A percentile compares a stretch with the other conserved stretches of the same genome.
phyloP scores from a whole-genome alignment of 2,888 invertebrate species.

The Silvanus unidentatus region DNA sequence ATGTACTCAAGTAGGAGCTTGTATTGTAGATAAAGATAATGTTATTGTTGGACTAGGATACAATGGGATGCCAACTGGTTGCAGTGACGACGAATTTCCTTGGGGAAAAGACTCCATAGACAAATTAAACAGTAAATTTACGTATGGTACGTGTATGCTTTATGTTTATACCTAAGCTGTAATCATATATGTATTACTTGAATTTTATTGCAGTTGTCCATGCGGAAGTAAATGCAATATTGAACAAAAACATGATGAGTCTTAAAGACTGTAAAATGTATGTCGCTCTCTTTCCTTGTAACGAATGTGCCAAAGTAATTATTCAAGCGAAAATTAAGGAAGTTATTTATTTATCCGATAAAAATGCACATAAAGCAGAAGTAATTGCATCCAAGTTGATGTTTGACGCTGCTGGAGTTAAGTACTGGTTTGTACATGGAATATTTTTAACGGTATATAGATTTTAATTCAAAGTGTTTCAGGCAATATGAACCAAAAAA shows the following conservation, averaged over 20 bases:
- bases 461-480: slow-evolving; percentile 29
- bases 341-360: slow-evolving; percentile 77
- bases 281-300: slow-evolving; percentile 90
- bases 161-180: neutral
- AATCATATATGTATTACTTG: neutral
- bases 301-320: slow-evolving; percentile 95
- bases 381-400: slow-evolving; percentile 75
- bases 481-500: slow-evolving; percentile 61
- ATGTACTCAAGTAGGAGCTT: slow-evolving; percentile 87
- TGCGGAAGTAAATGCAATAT: slow-evolving; percentile 94
- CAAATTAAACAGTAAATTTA: slow-evolving; percentile 68
- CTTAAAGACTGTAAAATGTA: slow-evolving; percentile 78
- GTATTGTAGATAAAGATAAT: slow-evolving; percentile 81
- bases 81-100: slow-evolving; percentile 81
- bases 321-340: slow-evolving; percentile 86
- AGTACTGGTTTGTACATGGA: slow-evolving; percentile 51
- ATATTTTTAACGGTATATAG: slow-evolving; percentile 1
- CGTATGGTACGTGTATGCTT: slow-evolving; percentile 63
- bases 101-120: slow-evolving; percentile 69
- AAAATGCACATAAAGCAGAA: slow-evolving; percentile 60
- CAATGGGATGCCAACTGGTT: slow-evolving; percentile 93
- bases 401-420: slow-evolving; percentile 72
- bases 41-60: slow-evolving; percentile 92
- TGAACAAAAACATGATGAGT: slow-evolving; percentile 80
- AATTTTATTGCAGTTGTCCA: too few relatives aligned